These are phyloP conservation scores for Channa maculata DNA, from an alignment of 2,113 vertebrate genomes.

Conservation along the genomic window DNA sequence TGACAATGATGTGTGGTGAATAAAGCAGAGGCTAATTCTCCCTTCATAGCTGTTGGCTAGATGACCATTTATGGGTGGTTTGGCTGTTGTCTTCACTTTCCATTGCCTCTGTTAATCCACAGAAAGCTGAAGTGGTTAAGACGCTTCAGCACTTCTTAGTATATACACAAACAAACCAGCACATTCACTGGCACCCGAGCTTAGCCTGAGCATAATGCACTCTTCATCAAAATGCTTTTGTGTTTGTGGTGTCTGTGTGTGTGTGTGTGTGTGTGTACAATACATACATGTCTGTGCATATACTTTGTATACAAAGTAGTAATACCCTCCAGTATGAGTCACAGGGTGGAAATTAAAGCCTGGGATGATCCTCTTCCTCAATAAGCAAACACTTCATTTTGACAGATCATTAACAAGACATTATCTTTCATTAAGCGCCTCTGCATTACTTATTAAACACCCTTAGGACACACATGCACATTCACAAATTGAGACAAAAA, in stretches of 20 bases:
- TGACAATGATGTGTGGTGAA: slow-evolving; percentile 49
- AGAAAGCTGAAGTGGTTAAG: slow-evolving; percentile 68
- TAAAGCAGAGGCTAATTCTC: slow-evolving; percentile 69
- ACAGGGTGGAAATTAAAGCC: slow-evolving; percentile 74
- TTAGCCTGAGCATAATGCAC: slow-evolving; percentile 35
- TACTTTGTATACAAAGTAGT: slow-evolving; percentile 40
- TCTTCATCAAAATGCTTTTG: slow-evolving; percentile 32
- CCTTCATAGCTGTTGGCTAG: slow-evolving; percentile 55
- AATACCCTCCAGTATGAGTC: slow-evolving; percentile 69
- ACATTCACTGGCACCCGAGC: slow-evolving; percentile 34
- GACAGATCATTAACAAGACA: slow-evolving; percentile 81
- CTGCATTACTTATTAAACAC: slow-evolving; percentile 77
- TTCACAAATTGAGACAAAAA: slow-evolving; percentile 42
- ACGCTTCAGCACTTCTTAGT: slow-evolving; percentile 43
- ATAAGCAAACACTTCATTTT: slow-evolving; percentile 81
- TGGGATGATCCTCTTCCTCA: slow-evolving; percentile 66
- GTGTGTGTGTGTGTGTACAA: background rate
- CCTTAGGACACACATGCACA: slow-evolving; percentile 53
- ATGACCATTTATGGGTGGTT: slow-evolving; percentile 73
- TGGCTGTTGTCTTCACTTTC: slow-evolving; percentile 60
- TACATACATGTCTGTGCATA: background rate
- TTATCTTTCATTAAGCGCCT: slow-evolving; percentile 80
- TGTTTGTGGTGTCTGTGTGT: slow-evolving; percentile 2
- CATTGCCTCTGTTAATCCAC: slow-evolving; percentile 69
- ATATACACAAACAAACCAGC: slow-evolving; percentile 56